Conservation (phyloP, 2,113 vertebrate genomes). For the Corythornis madagascariensis region DNA sequence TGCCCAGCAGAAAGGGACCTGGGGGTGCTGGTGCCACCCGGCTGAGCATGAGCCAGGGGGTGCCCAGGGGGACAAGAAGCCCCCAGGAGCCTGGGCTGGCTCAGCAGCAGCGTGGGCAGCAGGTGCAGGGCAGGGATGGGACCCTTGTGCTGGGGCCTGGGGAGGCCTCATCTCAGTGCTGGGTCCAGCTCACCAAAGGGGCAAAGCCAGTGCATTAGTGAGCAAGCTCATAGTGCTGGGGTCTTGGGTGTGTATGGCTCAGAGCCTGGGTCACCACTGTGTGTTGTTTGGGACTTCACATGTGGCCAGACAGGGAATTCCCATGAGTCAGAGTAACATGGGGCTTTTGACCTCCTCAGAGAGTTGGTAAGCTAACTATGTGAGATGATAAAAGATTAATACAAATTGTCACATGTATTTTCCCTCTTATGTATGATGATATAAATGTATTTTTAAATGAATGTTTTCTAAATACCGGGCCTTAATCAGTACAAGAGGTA, state of each 20-base stretch:
- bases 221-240: fast-evolving
- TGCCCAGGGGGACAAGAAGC: too few relatives aligned
- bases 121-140: too few relatives aligned
- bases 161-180: too few relatives aligned
- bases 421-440: not conserved
- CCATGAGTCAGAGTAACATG: not conserved
- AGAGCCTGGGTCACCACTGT: not conserved
- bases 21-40: too few relatives aligned
- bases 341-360: not conserved
- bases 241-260: not conserved
- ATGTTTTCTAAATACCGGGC: not conserved
- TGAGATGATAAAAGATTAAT: not conserved
- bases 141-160: too few relatives aligned
- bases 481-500: not conserved
- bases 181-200: not conserved
- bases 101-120: too few relatives aligned
- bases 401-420: not conserved
- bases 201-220: fast-evolving
- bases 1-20: too few relatives aligned
- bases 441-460: not conserved
- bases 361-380: not conserved
- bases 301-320: not conserved
- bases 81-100: too few relatives aligned
- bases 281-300: not conserved
- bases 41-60: too few relatives aligned